Base-by-base conservation (phyloP, 2,113 vertebrate genomes). In the Antechinus stuartii region DNA sequence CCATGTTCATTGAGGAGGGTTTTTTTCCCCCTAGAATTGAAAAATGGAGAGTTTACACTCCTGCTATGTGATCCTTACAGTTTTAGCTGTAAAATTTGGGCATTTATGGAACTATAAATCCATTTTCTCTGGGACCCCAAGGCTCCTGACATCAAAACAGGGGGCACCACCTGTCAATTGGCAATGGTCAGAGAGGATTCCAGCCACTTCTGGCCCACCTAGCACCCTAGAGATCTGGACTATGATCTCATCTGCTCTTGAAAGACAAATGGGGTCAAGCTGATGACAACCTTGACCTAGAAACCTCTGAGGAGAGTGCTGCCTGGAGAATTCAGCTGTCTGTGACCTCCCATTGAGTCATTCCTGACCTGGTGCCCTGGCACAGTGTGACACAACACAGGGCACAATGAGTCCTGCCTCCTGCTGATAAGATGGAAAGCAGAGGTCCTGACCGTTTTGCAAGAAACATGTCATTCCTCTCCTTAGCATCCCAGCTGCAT, bases 391-490 rank as follows among this genome's bases (percentile, higher is more conserved):
- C 3, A 35, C 19, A 49, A 91, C 26, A 35, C 12, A 2, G 46
- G n/a, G 56, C 35, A 8, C 55, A 52, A 35, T 30, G 9, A 3
- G 30, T 30, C 49, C 46, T 30, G 16, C n/a, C 9, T n/a, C 12
- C 24, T 1, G 23, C 55, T 25, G 49, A 42, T 46, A 53, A 68
- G n/a, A 22, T 50, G n/a, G 90, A 89, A 25, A 47, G 55, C 76
- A 30, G 24, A 50, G 26, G 47, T 90, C 54, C 26, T 90, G 91
- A 42, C 54, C 2, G 0, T 53, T 24, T 25, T 2, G 0, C 2
- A 24, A 24, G 52, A 35, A 2, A 12, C 26, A 0, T 11, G n/a
- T 0, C 0, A 12, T 11, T n/a, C 23, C 35, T 76, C n/a, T n/a
- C 23, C 19, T 35, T 5, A 1, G 10, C 11, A 46, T 52, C 91